Base-by-base conservation (phyloP, 2,113 vertebrate genomes). In the Craseonycteris thonglongyai region DNA sequence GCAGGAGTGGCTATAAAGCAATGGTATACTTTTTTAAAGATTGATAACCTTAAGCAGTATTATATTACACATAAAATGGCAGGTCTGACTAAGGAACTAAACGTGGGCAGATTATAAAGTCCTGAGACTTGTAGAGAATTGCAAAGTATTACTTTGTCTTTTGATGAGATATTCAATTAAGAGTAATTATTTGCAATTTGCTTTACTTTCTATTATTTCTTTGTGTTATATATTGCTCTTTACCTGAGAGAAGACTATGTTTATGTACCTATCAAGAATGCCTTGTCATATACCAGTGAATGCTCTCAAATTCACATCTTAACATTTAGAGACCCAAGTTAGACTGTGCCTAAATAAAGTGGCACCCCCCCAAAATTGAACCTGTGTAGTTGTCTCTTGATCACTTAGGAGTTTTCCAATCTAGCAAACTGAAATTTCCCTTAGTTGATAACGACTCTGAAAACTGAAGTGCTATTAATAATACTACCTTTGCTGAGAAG, bases 1-100 rank as follows among this genome's bases (percentile, higher is more conserved):
- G 97, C 98, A 98, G 97, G 95, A 97, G 82, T 72, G 21, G 97
- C 98, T 97, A 96, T 98, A 97, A 98, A 98, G 95, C 97, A 98
- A 97, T 95, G 95, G 97, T 97, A 85, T 97, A 97, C 90, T 97
- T 98, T 97, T 95, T 96, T 96, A 96, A 97, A 98, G 98, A 98
- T 94, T 98, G 95, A 98, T 98, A 95, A 93, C 97, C 93, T 92
- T 84, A 71, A 98, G 96, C 81, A 95, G 87, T 94, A 94, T 98
- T 98, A 95, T 96, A 97, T 98, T 98, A 97, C 80, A 65, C 69
- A 90, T 69, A 94, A 97, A 98, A 97, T 45, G 90, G 96, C 96
- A 97, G 92, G 51, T 88, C 91, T 95, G 96, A 95, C 82, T 13
- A 95, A 97, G 90, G 71, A 95, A 87, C 94, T 92, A 97, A 97